Evolutionary conservation across 2,797 vertebrate species (phyloP).

Genomic region (Acanthurus lineatus): DNA sequence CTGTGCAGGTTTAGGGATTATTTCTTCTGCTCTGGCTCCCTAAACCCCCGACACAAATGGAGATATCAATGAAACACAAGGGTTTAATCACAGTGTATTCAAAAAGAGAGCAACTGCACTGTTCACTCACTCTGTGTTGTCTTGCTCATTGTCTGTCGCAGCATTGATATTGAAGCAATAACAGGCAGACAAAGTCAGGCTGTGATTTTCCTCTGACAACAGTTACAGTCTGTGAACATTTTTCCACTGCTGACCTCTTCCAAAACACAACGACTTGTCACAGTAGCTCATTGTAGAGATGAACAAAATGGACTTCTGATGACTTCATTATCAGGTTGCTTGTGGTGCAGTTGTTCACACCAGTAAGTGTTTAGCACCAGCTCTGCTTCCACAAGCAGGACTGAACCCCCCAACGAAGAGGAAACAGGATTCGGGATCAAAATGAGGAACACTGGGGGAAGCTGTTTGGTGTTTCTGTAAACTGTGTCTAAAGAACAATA

Average conservation of each 20-base stretch:
- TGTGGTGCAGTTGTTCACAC: slow-evolving; percentile 42
- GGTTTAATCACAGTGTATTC: slow-evolving; percentile 50
- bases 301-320: slow-evolving; percentile 38
- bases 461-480: slow-evolving; percentile 28
- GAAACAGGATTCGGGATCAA: slow-evolving; percentile 37
- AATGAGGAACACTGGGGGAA: slow-evolving; percentile 19
- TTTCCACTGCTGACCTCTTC: slow-evolving; percentile 45
- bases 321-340: slow-evolving; percentile 54
- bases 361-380: slow-evolving; percentile 49
- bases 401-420: slow-evolving; percentile 37
- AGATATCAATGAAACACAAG: slow-evolving; percentile 40
- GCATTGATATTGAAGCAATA: slow-evolving; percentile 48
- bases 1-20: slow-evolving; percentile 37
- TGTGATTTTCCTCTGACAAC: slow-evolving; percentile 39
- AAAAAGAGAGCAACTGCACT: slow-evolving; percentile 29
- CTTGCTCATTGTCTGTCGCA: slow-evolving; percentile 49
- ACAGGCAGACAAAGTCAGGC: slow-evolving; percentile 36
- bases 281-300: slow-evolving; percentile 18
- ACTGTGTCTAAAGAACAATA: slow-evolving; percentile 44
- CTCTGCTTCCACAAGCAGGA: slow-evolving; percentile 28
- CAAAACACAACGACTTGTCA: slow-evolving; percentile 13
- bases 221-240: slow-evolving; percentile 31
- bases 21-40: slow-evolving; percentile 45
- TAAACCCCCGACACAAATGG: slow-evolving; percentile 46
- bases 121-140: slow-evolving; percentile 28